Conservation (phyloP, 2,888 invertebrate genomes). For the Cheilosia scutellata region DNA sequence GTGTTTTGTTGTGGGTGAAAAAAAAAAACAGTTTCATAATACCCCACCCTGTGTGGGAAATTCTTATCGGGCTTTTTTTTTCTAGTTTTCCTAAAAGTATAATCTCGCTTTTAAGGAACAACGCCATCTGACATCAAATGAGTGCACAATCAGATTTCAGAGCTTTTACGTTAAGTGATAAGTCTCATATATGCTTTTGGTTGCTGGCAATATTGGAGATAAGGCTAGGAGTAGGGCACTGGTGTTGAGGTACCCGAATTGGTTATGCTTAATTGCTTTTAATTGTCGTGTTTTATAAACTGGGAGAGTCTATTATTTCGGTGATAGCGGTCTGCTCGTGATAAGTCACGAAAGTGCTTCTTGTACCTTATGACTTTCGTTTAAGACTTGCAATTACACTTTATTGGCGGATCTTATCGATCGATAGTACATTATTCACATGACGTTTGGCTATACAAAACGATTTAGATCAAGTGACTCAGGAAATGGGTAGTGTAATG, state of each 20-base stretch:
- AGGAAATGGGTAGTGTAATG: not conserved
- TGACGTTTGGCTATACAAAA: not conserved
- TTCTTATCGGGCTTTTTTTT: not conserved
- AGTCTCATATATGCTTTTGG: too few species aligned
- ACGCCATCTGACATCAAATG: constrained; percentile 19
- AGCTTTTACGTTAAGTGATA: too few species aligned
- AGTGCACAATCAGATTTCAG: not conserved
- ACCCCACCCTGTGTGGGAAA: constrained; percentile 17
- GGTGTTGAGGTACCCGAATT: not conserved
- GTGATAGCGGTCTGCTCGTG: constrained; percentile 20
- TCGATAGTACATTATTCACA: constrained; percentile 9
- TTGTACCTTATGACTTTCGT: constrained; percentile 14
- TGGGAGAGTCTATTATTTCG: constrained; percentile 3
- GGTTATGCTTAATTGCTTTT: constrained; percentile 12
- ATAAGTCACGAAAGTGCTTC: not conserved
- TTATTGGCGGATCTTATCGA: constrained; percentile 4
- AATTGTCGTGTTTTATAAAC: not conserved
- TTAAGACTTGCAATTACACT: not conserved
- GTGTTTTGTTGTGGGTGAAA: not conserved
- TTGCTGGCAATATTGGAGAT: too few species aligned
- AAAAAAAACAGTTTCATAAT: not conserved
- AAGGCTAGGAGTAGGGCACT: too few species aligned
- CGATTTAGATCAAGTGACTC: not conserved
- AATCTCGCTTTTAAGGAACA: not conserved
- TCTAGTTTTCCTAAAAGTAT: constrained; percentile 41